These are phyloP conservation scores for Mactra quadrangularis DNA, from an alignment of 1,140 invertebrate genomes.

Conservation along the genomic window DNA sequence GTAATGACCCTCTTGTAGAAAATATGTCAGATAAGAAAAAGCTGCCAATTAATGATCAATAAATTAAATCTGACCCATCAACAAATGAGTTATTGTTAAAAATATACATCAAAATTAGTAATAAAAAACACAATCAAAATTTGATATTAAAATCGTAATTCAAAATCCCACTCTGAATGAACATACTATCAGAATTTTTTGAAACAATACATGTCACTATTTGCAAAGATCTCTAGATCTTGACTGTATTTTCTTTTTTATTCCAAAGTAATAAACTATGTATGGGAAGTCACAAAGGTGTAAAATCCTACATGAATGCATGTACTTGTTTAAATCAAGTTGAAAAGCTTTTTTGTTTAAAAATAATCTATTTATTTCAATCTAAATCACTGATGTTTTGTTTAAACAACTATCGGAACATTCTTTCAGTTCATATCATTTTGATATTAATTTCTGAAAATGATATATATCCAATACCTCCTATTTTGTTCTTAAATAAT, in stretches of 20 bases:
- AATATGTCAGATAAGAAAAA: background rate
- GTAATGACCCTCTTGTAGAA: background rate
- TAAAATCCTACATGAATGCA: conserved; percentile 47
- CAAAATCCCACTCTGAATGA: too few species aligned
- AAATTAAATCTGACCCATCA: background rate
- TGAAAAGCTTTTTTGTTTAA: background rate
- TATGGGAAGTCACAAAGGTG: conserved; percentile 43
- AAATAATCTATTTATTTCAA: conserved; percentile 1
- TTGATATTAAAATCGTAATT: too few species aligned
- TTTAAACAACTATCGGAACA: conserved; percentile 18
- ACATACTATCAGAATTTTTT: conserved; percentile 1
- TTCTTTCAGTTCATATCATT: conserved; percentile 13
- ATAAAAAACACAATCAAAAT: conserved; percentile 3
- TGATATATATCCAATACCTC: conserved; percentile 29
- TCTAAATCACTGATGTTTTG: conserved; percentile 26
- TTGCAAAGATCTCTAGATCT: conserved; percentile 7
- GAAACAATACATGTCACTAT: conserved; percentile 11
- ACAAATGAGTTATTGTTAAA: background rate
- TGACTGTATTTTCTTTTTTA: conserved; percentile 33
- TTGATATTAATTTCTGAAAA: conserved; percentile 49
- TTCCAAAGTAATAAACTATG: background rate
- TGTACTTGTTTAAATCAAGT: conserved; percentile 35
- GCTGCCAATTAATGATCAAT: too few species aligned
- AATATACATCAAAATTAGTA: background rate
- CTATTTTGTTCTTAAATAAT: conserved; percentile 24